Conservation (phyloP, 1,140 invertebrate species). For the Solen grandis region DNA sequence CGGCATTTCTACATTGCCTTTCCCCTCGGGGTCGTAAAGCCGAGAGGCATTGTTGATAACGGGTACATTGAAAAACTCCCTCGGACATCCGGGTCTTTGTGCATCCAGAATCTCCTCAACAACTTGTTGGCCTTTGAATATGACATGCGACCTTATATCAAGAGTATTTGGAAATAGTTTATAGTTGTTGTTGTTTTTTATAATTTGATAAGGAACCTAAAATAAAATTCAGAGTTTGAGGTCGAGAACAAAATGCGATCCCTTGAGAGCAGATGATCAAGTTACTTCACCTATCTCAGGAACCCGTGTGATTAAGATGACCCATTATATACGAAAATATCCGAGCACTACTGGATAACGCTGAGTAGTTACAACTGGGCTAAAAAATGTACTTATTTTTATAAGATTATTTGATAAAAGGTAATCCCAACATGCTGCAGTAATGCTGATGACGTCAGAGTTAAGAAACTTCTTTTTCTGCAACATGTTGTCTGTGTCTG, state of each 20-base stretch:
- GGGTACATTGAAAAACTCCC: slow-evolving; percentile 96
- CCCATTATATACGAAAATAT: too few relatives aligned
- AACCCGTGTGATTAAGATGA: background rate
- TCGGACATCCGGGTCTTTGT: slow-evolving; percentile 95
- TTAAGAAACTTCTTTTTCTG: too few relatives aligned
- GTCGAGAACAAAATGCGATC: background rate
- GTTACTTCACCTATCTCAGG: background rate
- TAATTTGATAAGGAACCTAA: background rate
- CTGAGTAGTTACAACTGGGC: too few relatives aligned
- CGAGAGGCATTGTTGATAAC: slow-evolving; percentile 97
- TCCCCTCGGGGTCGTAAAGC: slow-evolving; percentile 92
- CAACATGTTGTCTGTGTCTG: too few relatives aligned
- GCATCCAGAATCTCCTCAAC: slow-evolving; percentile 85
- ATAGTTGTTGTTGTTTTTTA: background rate
- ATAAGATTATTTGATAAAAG: too few relatives aligned
- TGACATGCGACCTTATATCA: background rate
- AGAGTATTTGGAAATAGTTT: background rate
- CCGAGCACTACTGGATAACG: too few relatives aligned
- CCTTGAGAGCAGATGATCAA: background rate
- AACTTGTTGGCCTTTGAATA: slow-evolving; percentile 84
- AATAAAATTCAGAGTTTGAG: background rate
- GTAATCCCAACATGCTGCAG: too few relatives aligned
- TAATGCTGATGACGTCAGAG: too few relatives aligned
- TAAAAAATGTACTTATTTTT: too few relatives aligned
- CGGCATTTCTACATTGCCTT: slow-evolving; percentile 95